Evolutionary conservation across 1,140 invertebrate genomes (phyloP).

Genomic region (Sycobia sp.): DNA sequence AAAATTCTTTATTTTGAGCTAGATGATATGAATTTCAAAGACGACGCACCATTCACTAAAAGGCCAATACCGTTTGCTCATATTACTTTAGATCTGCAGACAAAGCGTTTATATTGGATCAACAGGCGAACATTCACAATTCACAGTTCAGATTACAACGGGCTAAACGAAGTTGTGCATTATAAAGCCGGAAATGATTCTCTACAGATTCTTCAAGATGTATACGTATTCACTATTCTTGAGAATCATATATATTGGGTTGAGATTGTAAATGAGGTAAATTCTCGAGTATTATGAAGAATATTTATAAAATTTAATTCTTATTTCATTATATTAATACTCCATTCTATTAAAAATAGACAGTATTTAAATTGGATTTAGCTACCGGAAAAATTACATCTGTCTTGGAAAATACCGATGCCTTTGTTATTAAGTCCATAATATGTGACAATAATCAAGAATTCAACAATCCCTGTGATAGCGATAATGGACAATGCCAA

Average conservation of each 20-base stretch:
- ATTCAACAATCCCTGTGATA: background rate
- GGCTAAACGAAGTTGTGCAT: background rate
- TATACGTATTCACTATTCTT: background rate
- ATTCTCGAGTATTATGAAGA: background rate
- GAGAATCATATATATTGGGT: constrained; percentile 1
- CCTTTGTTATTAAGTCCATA: background rate
- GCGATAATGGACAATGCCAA: constrained; percentile 1
- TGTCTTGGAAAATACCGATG: too few species aligned
- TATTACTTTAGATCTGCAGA: background rate
- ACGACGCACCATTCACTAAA: too few species aligned
- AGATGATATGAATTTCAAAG: too few species aligned
- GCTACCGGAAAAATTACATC: background rate
- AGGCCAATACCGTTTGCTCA: background rate
- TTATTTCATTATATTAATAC: background rate
- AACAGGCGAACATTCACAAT: background rate
- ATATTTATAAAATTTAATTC: background rate
- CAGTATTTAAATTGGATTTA: background rate
- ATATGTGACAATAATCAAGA: background rate
- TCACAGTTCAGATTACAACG: constrained; percentile 1
- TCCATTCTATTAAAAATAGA: background rate
- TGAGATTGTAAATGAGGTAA: background rate
- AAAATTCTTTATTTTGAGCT: background rate
- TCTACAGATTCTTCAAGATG: background rate
- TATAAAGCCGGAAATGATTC: background rate
- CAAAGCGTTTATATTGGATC: constrained; percentile 15